A percentile compares a stretch with the other conserved stretches of the same genome.
phyloP scores from a whole-genome alignment of 2,797 vertebrate species.

The Morus bassanus region DNA sequence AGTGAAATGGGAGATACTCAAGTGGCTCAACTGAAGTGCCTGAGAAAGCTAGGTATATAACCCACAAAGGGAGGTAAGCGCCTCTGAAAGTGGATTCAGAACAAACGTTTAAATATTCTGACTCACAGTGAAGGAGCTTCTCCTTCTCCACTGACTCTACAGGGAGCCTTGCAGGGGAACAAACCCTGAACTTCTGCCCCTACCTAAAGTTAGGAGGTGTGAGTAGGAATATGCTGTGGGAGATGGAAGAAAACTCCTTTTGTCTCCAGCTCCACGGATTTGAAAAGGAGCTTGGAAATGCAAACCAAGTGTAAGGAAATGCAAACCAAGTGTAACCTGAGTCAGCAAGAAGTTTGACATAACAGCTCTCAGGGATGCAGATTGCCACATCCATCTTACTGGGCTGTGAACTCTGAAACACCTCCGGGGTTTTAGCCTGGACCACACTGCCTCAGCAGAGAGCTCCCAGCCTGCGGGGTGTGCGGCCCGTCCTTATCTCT shows the following conservation, averaged over 20 bases:
- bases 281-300: constrained; percentile 49
- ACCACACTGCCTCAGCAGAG: neutral
- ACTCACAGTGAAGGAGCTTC: neutral
- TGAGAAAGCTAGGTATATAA: neutral
- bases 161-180: neutral
- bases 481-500: neutral
- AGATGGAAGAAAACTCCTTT: neutral
- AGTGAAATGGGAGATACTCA: neutral
- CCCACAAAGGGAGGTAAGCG: neutral
- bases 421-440: neutral
- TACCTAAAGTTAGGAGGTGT: neutral
- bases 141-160: neutral
- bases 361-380: neutral
- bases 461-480: neutral
- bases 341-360: constrained; percentile 54
- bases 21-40: neutral
- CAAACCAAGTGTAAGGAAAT: constrained; percentile 53
- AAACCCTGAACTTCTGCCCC: constrained; percentile 37
- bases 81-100: neutral
- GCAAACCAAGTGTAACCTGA: constrained; percentile 61
- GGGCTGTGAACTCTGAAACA: constrained; percentile 38
- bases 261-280: neutral
- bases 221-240: neutral
- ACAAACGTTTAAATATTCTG: neutral
- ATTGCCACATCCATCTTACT: constrained; percentile 39